Conservation (phyloP, 2,113 vertebrate species). For the Salvelinus namaycush region DNA sequence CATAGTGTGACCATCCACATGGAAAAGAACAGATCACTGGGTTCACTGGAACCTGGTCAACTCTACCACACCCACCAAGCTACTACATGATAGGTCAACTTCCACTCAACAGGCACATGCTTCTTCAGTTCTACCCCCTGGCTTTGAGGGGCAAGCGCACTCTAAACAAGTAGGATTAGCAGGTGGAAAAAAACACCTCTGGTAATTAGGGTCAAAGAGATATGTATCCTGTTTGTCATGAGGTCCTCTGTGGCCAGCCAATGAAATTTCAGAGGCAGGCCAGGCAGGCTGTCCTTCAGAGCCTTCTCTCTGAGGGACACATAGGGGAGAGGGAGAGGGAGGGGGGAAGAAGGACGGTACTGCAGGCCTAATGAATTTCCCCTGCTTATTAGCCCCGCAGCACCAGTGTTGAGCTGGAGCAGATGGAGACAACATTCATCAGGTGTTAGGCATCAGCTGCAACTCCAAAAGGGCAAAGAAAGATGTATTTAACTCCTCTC, state of each 20-base stretch:
- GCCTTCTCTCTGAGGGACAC: conserved; percentile 8
- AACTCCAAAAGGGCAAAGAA: conserved; percentile 52
- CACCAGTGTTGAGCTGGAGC: conserved; percentile 35
- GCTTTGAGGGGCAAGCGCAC: conserved; percentile 30
- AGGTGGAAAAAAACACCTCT: conserved; percentile 62
- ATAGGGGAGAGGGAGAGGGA: too few relatives aligned
- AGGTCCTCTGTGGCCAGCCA: conserved; percentile 32
- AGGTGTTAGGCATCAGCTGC: conserved; percentile 58
- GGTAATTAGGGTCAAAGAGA: conserved; percentile 72
- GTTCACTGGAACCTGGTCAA: neutral
- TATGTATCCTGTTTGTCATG: conserved; percentile 60
- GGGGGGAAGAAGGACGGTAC: too few relatives aligned
- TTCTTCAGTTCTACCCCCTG: neutral
- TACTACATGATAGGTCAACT: conserved; percentile 10
- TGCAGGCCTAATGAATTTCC: conserved; percentile 60
- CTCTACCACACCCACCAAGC: conserved; percentile 1
- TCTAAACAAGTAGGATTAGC: conserved; percentile 60
- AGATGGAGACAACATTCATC: conserved; percentile 62
- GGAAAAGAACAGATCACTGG: neutral
- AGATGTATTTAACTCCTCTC: conserved; percentile 49
- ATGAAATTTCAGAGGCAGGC: conserved; percentile 43
- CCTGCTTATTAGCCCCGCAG: conserved; percentile 53
- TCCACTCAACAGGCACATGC: conserved; percentile 25
- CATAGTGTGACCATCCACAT: too few relatives aligned
- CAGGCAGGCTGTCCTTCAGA: conserved; percentile 45